Conservation (phyloP, 2,113 vertebrate species). For the Heterotilapia buettikoferi region DNA sequence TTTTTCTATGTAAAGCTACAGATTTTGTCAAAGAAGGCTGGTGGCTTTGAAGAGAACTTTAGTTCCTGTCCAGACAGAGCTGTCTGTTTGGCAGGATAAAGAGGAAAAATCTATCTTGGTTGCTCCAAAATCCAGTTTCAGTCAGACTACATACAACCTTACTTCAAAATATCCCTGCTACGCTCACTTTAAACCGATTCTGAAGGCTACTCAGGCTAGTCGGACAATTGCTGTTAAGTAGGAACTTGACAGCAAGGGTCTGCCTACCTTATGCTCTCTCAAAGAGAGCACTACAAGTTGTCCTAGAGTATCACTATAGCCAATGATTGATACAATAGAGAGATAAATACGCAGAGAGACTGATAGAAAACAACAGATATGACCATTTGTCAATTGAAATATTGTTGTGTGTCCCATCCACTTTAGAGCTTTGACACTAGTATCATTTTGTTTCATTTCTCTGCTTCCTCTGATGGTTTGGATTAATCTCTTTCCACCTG, state of each 20-base stretch:
- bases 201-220: not conserved
- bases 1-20: not conserved
- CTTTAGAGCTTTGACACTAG: not conserved
- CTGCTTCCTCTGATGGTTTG: conserved; percentile 12
- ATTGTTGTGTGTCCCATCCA: not conserved
- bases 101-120: not conserved
- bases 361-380: not conserved
- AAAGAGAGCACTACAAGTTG: not conserved
- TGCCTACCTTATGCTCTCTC: not conserved
- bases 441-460: conserved; percentile 2
- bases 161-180: not conserved
- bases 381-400: not conserved
- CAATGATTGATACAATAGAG: not conserved
- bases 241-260: not conserved
- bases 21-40: not conserved
- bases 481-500: conserved; percentile 30
- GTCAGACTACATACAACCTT: not conserved
- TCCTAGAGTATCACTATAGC: not conserved
- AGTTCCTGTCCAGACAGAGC: not conserved
- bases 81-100: not conserved
- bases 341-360: not conserved
- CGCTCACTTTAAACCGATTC: not conserved
- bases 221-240: not conserved
- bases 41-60: not conserved
- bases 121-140: not conserved